These are phyloP conservation scores for Meloidogyne hapla DNA, from an alignment of 1,140 invertebrate genomes.

Conservation along the genomic window DNA sequence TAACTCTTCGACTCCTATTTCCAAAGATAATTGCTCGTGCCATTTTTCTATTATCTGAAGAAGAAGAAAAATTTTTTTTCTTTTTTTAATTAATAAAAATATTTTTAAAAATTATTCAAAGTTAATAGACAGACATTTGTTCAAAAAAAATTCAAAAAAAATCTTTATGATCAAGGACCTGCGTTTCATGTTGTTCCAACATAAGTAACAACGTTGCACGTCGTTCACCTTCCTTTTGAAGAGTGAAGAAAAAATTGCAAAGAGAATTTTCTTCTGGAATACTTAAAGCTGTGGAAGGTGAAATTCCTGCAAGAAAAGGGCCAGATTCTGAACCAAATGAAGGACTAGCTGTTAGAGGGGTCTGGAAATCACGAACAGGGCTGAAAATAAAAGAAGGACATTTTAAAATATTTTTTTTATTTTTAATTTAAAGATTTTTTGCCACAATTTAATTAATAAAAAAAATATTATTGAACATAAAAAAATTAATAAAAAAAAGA, in stretches of 20 bases:
- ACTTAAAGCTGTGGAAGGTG: conserved; percentile 43
- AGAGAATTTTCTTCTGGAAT: conserved; percentile 72
- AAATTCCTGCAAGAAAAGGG: conserved; percentile 55
- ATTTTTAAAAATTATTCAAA: background rate
- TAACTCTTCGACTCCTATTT: conserved; percentile 29
- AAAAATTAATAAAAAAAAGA: background rate
- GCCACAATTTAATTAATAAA: background rate
- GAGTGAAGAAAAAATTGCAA: conserved; percentile 78
- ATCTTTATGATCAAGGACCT: conserved; percentile 67
- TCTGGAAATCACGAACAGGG: conserved; percentile 44
- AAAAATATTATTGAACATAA: too few relatives aligned
- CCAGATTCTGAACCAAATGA: conserved; percentile 39
- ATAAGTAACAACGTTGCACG: conserved; percentile 85
- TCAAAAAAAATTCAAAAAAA: too few relatives aligned
- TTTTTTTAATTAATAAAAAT: too few relatives aligned
- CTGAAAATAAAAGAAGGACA: conserved; percentile 49
- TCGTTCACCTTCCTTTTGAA: conserved; percentile 94
- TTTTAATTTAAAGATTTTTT: background rate
- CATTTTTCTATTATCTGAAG: conserved; percentile 66
- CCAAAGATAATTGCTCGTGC: conserved; percentile 54
- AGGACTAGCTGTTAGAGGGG: conserved; percentile 66
- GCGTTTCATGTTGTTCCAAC: conserved; percentile 80
- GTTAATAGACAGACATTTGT: background rate
- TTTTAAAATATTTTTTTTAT: background rate
- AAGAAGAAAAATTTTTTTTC: too few relatives aligned